Base-by-base conservation (phyloP, 2,888 invertebrate species). In the Melipona beecheii region DNA sequence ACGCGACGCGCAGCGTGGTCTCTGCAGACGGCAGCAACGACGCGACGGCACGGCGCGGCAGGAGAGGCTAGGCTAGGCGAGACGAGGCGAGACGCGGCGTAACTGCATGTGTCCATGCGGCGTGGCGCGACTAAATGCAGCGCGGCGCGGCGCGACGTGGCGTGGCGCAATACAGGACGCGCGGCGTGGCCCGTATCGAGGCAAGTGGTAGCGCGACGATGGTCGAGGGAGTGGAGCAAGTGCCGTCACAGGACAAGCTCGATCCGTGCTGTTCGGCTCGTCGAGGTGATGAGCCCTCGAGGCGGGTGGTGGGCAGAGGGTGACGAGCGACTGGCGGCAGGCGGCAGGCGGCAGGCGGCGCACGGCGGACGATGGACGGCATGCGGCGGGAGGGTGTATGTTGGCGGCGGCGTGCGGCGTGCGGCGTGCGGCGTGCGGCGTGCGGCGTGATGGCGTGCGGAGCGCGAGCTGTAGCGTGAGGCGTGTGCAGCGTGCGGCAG, bases 261-360 rank as follows among this genome's bases (percentile, higher is more conserved):
- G 89, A 83, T 83, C 89, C 92, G 90, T 90, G 91, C 91, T 89
- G 91, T 89, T 92, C 91, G 90, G 89, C 89, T 91, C 91, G 93
- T 90, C 90, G 92, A 93, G 90, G 92, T 92, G 93, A 93, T 92
- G 93, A 93, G 93, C 92, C 93, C 91, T 93, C 91, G 91, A 92
- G 92, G 92, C 89, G 75, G 74, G 82, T 3, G 81, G 73, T 81
- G 83, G 58, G 78, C 84, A 76, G 82, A 83, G 83, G 79, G 75
- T 68, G 86, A 84, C 85, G 86, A 84, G 86, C 87, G 89, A 85
- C 86, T 87, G 86, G 90, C 91, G 87, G 43, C 43, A 43, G 43
- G 43, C 43, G 36, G 36, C 36, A 36, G 36, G 36, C 31, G 31
- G 31, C 87, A 91, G 69, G 89, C 75, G 90, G 81, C 86, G 65